Percentiles rank a stretch among this genome's conserved stretches.
Evolutionary conservation across 2,888 invertebrate species (phyloP).

Genomic region (Lypha dubia): DNA sequence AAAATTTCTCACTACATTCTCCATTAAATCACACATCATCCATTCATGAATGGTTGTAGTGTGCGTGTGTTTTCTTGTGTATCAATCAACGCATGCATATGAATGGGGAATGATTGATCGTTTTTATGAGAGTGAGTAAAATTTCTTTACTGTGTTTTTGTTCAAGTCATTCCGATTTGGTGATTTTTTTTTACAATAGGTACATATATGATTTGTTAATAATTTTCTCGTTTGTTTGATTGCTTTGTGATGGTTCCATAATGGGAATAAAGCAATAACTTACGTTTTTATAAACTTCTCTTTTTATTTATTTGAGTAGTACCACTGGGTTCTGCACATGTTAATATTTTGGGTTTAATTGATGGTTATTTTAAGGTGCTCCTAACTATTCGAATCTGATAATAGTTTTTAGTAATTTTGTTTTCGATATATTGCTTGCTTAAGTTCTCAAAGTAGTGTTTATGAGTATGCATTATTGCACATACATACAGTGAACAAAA

Average conservation of each 20-base stretch:
- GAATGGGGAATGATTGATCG: constrained; percentile 68
- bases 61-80: no score
- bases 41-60: constrained; percentile 1
- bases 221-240: constrained; percentile 20
- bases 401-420: background rate
- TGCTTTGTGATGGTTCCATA: constrained; percentile 26
- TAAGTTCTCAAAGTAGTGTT: constrained; percentile 36
- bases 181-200: constrained; percentile 70
- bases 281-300: constrained; percentile 21
- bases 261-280: constrained; percentile 2
- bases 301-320: background rate
- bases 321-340: no score
- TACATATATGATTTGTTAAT: constrained; percentile 58
- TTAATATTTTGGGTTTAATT: constrained; percentile 3
- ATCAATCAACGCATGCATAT: constrained; percentile 43
- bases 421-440: constrained; percentile 4
- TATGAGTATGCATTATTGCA: no score
- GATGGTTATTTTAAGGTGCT: constrained; percentile 33
- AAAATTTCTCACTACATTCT: constrained; percentile 27
- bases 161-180: background rate
- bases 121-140: constrained; percentile 59
- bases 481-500: no score
- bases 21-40: constrained; percentile 39
- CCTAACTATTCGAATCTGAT: background rate
- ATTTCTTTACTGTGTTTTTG: constrained; percentile 2